phyloP scores from a whole-genome alignment of 2,888 invertebrate species.

The Neoaliturus tenellus region DNA sequence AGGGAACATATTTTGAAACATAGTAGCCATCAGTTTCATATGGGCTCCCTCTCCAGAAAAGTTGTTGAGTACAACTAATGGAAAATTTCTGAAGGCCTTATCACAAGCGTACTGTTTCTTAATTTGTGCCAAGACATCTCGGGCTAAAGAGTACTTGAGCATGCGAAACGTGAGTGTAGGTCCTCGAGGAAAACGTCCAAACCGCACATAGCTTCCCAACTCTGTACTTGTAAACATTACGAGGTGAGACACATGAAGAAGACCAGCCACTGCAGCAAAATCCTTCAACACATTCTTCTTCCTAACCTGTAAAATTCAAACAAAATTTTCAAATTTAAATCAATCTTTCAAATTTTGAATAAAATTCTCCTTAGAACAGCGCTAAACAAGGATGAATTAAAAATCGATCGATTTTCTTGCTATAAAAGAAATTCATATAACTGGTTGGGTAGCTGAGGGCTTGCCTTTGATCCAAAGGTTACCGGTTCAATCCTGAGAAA shows the following conservation, averaged over 20 bases:
- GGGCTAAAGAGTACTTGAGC: constrained; percentile 85
- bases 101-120: constrained; percentile 90
- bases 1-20: constrained; percentile 99
- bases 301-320: constrained; percentile 80
- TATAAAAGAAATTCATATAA: too few relatives aligned
- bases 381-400: too few relatives aligned
- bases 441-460: too few relatives aligned
- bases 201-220: constrained; percentile 88
- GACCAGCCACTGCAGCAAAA: constrained; percentile 93
- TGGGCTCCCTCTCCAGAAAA: constrained; percentile 94
- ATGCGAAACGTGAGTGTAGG: constrained; percentile 95
- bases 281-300: constrained; percentile 97
- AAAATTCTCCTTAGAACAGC: too few relatives aligned
- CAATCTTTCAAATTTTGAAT: too few relatives aligned
- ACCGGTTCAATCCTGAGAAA: too few relatives aligned
- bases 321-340: too few relatives aligned
- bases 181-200: constrained; percentile 91
- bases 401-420: too few relatives aligned
- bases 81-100: constrained; percentile 90
- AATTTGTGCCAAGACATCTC: constrained; percentile 90
- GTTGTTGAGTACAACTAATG: constrained; percentile 92
- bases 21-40: constrained; percentile 93
- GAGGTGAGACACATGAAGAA: constrained; percentile 95
- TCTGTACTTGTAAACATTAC: constrained; percentile 93
- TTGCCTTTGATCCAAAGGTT: too few relatives aligned